These are phyloP conservation scores for Gastracanthus pulcherrimus DNA, from an alignment of 2,888 invertebrate species.

Conservation along the genomic window DNA sequence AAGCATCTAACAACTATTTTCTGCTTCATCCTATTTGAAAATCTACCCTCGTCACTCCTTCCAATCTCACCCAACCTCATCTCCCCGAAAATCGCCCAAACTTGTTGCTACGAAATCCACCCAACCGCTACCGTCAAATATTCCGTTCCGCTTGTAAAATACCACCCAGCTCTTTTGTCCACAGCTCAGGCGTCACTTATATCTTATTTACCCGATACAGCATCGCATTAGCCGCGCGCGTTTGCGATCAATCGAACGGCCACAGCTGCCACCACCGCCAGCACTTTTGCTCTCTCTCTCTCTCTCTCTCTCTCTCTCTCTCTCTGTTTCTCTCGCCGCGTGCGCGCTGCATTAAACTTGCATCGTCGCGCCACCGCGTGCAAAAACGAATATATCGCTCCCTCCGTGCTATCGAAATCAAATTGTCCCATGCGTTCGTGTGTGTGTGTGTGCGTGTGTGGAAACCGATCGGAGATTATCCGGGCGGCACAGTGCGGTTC, in stretches of 20 bases:
- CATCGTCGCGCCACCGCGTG: neutral
- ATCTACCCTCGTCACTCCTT: too few species aligned
- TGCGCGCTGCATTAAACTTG: neutral
- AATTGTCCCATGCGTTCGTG: neutral
- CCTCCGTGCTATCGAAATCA: neutral
- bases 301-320: too few species aligned
- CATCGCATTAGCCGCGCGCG: neutral
- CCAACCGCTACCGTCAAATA: too few species aligned
- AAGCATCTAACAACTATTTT: too few species aligned
- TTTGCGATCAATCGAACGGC: neutral
- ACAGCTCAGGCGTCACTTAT: neutral
- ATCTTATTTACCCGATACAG: neutral
- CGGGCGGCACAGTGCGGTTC: neutral
- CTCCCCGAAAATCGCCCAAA: too few species aligned
- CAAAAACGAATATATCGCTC: neutral
- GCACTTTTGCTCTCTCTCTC: too few species aligned
- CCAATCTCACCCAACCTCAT: too few species aligned
- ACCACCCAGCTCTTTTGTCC: too few species aligned
- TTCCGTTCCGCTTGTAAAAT: too few species aligned
- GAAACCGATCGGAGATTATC: slow-evolving; percentile 21
- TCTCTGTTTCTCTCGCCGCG: neutral
- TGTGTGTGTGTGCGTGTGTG: neutral
- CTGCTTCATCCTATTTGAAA: too few species aligned
- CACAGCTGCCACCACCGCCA: too few species aligned
- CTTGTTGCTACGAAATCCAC: too few species aligned